phyloP scores from a whole-genome alignment of 2,797 vertebrate species.

The Salarias fasciatus region DNA sequence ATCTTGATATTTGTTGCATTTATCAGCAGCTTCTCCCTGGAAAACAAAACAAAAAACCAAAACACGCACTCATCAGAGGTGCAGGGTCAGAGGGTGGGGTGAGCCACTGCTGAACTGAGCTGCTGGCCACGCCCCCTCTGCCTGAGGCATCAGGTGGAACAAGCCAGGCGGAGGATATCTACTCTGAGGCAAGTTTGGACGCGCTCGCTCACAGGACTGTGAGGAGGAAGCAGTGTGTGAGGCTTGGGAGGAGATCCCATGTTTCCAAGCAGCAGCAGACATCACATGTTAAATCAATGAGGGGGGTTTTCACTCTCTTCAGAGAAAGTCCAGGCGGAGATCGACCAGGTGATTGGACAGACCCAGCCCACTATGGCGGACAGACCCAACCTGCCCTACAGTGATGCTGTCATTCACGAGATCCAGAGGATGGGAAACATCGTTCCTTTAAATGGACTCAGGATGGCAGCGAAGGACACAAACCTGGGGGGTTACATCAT shows the following conservation, averaged over 20 bases:
- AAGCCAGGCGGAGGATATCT: too few relatives aligned
- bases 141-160: too few relatives aligned
- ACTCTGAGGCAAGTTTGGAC: too few relatives aligned
- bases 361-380: slow-evolving; percentile 75
- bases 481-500: slow-evolving; percentile 79
- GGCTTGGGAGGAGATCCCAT: too few relatives aligned
- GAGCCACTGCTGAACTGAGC: too few relatives aligned
- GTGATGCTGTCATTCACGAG: slow-evolving; percentile 88
- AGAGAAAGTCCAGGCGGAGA: slow-evolving; percentile 89
- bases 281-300: background rate
- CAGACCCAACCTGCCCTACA: slow-evolving; percentile 84
- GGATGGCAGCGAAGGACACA: slow-evolving; percentile 72
- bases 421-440: slow-evolving; percentile 87
- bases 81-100: slow-evolving; percentile 28
- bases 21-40: background rate
- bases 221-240: too few relatives aligned
- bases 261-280: too few relatives aligned
- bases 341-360: slow-evolving; percentile 82
- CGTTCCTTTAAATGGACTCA: slow-evolving; percentile 78
- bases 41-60: too few relatives aligned
- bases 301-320: background rate
- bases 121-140: too few relatives aligned
- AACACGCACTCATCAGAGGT: slow-evolving; percentile 44
- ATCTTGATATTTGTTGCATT: too few relatives aligned
- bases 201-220: too few relatives aligned